These are phyloP conservation scores for Aphelinus atriplicis DNA, from an alignment of 1,140 invertebrate species.

Conservation along the genomic window DNA sequence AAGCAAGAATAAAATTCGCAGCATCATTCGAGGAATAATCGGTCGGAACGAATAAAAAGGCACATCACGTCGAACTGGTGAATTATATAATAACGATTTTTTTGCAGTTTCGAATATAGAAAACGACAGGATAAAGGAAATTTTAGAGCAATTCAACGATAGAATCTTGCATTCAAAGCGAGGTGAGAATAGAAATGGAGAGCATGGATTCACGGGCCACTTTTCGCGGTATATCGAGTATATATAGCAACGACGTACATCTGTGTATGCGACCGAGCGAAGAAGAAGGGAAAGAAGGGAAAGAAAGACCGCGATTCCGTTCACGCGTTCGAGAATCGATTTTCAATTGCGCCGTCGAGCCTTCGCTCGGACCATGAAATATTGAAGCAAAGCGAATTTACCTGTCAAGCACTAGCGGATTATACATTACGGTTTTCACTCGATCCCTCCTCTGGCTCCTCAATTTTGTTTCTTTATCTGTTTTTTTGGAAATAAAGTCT, in stretches of 20 bases:
- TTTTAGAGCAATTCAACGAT: too few species aligned
- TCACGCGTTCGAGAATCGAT: slow-evolving; percentile 24
- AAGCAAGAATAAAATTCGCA: background rate
- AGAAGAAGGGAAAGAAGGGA: background rate
- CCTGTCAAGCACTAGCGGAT: background rate
- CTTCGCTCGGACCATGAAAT: slow-evolving; percentile 1
- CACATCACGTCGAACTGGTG: too few species aligned
- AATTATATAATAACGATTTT: too few species aligned
- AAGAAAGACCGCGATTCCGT: slow-evolving; percentile 5
- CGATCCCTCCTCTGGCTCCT: too few species aligned
- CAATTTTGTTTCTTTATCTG: too few species aligned
- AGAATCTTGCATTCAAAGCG: slow-evolving; percentile 11
- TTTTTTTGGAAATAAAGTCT: too few species aligned
- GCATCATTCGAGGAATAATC: too few species aligned
- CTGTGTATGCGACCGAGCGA: background rate
- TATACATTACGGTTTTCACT: slow-evolving; percentile 8
- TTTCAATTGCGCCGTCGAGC: slow-evolving; percentile 15
- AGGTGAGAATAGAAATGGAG: slow-evolving; percentile 3
- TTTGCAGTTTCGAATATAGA: too few species aligned
- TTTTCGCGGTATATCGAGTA: background rate
- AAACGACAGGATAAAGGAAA: too few species aligned
- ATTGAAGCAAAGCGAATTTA: slow-evolving; percentile 24
- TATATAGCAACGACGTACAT: background rate
- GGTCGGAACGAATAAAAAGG: too few species aligned
- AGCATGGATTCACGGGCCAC: background rate